Evolutionary conservation across 2,797 vertebrate species (phyloP), one percentile per base, ranked within the genome.

Genomic region (Enteromius radiatus): DNA sequence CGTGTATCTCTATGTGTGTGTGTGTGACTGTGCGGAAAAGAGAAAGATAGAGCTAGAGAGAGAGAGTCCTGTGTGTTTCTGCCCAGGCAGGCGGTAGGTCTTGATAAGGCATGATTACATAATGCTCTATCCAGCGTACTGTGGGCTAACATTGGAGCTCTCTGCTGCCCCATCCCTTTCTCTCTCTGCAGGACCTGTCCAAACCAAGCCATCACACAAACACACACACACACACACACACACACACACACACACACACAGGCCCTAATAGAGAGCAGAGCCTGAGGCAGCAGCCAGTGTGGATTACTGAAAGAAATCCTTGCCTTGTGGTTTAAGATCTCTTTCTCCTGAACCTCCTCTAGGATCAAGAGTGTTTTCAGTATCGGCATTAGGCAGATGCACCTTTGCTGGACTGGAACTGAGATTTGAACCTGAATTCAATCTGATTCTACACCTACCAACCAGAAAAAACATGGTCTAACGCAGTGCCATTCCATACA

Each of bases 21-120:
- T 82, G 81, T 81, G 49, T 54, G 61, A 33, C 84, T 59, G 45
- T 63, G 65, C 17, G 17, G 3, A 33, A 76, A 36, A 59, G 54
- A 68, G 78, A 21, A 45, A 54, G 68, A 56, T 64, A 54, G 67
- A 80, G 73, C n/a, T 31, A 41, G 38, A 59, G 68, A 23, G 67
- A 65, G 56, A 76, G 43, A 85, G 86, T 86, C 84, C 86, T 83
- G 89, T 85, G 88, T 54, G 83, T 91, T 88, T 90, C 86, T 85
- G 86, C 88, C 91, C 90, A 90, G 86, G 91, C 92, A 92, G 93
- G 94, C 91, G 91, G 92, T 88, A 88, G 90, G 88, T 88, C 87
- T 92, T 93, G 94, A 95, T 95, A 94, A 95, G 92, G 88, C 88
- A 91, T 81, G 86, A 92, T 94, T 94, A 94, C 91, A 93, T 92